Evolutionary conservation across 2,888 invertebrate genomes (phyloP), one percentile per base, ranked within the genome.

Genomic region (Pharmacophagus antenor): DNA sequence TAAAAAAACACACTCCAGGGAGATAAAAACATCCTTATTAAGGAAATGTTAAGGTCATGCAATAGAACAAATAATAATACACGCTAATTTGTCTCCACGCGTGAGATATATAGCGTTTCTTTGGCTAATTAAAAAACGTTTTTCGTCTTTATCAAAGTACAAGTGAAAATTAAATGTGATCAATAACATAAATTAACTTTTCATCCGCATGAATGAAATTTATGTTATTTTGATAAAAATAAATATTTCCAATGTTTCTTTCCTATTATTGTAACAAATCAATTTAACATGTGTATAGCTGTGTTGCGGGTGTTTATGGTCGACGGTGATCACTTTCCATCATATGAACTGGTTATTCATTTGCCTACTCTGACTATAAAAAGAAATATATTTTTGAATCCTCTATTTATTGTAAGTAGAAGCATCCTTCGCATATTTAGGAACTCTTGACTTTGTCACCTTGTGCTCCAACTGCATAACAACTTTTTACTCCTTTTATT

Each of bases 21-120:
- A 20, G 15, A 49, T 49, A 49, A 49, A 42, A 56, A 50, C 46
- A 49, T 54, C 62, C 53, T 52, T 63, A 53, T 63, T 46, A 69
- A 68, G 70, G 64, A 77, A 82, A 82, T 77, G 77, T 77, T 75
- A 80, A 81, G 78, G 80, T 78, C 84, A 80, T 79, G 82, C 82
- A 77, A 74, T 54, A 77, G 73, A 72, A 69, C 69, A 69, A 66
- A 58, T 37, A 37, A 37, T 4, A 37, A n/a, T 37, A n/a, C n/a
- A 6, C 15, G 15, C 37, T 37, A 2, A 15, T 37, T 37, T n/a
- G 37, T 37, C 37, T 37, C 2, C 37, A 37, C n/a, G n/a, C 15
- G 37, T 6, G n/a, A 37, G 31, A 12, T 31, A 31, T 25, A 25
- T n/a, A n/a, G n/a, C n/a, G 7, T 7, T 25, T 25, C 23, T 25